phyloP scores from a whole-genome alignment of 2,888 invertebrate genomes.

The Phlogophora meticulosa region DNA sequence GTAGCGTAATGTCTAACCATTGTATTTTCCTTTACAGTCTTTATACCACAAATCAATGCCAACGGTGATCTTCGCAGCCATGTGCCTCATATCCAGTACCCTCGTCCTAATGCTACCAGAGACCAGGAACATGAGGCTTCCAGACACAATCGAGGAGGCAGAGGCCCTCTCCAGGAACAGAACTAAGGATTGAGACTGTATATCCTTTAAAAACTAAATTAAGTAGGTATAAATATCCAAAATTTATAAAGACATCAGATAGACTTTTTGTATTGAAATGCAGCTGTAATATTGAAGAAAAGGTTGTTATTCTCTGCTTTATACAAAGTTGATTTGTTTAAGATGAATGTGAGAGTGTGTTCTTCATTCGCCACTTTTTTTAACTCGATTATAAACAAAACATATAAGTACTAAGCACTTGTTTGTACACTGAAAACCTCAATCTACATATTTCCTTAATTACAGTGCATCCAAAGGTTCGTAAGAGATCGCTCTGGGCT shows the following conservation, averaged over 20 bases:
- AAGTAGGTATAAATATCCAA: constrained; percentile 46
- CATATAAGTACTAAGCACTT: no score
- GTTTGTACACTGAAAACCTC: no score
- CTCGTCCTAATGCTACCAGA: constrained; percentile 93
- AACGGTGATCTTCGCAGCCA: constrained; percentile 92
- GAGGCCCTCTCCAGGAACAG: constrained; percentile 86
- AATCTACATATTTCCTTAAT: no score
- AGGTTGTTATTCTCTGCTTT: constrained; percentile 5
- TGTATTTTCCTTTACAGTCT: constrained; percentile 74
- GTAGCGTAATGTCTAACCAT: not conserved
- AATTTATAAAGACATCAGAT: constrained; percentile 43
- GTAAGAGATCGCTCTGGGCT: no score
- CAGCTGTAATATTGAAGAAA: constrained; percentile 20
- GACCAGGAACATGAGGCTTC: constrained; percentile 92
- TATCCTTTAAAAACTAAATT: constrained; percentile 15
- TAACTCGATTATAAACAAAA: not conserved
- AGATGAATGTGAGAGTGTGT: constrained; percentile 21
- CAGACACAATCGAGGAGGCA: constrained; percentile 93
- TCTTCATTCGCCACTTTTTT: not conserved
- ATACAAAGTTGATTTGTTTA: constrained; percentile 27
- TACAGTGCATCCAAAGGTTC: no score
- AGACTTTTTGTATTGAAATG: constrained; percentile 26
- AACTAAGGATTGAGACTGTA: constrained; percentile 70
- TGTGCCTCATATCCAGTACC: constrained; percentile 92
- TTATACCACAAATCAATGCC: constrained; percentile 90